Base-by-base conservation (phyloP, 2,888 invertebrate species). In the Onchidella celtica region DNA sequence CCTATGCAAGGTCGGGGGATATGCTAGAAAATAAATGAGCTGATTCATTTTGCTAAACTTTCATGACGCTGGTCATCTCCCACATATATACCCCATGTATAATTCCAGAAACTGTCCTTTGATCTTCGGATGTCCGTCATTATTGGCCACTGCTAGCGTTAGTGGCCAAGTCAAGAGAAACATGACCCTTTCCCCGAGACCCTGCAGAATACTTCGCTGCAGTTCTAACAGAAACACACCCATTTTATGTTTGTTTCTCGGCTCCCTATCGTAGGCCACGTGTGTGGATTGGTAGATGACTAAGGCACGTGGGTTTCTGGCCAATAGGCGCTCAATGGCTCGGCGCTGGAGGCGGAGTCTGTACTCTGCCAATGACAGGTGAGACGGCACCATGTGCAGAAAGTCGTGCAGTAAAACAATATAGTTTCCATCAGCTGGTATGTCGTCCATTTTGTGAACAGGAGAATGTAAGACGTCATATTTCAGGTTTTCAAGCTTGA, bases 211-310 rank as follows among this genome's bases (percentile, higher is more conserved):
- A 21, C 21, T 36, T 21, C 80, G 27, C 65, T 80, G 80, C 2
- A 80, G 9, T n/a, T 68, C 74, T n/a, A 80, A 38, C 34, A 80
- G 38, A 57, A 74, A 68, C 0, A 55, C 36, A 55, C 59, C 65
- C 59, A 80, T 9, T 61, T 80, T 80, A 32, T 74, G 68, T 1
- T 55, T 34, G 29, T 74, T 80, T 2, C 17, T 1, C 40, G 38
- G 38, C 24, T 6, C 32, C 24, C 14, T 66, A 38, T 55, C 74
- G 27, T 80, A 80, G 21, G 80, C 73, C 2, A 27, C 21, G 57
- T 66, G 74, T 21, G 55, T 65, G n/a, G 80, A 80, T 36, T 80
- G 80, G 68, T 74, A 73, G 36, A 80, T 68, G 24, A 80, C 72
- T n/a, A 34, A 3, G 9, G 59, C 80, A 14, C 14, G 21, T 24